Conservation (phyloP, 2,888 invertebrate genomes). For the Phragmatobia fuliginosa region DNA sequence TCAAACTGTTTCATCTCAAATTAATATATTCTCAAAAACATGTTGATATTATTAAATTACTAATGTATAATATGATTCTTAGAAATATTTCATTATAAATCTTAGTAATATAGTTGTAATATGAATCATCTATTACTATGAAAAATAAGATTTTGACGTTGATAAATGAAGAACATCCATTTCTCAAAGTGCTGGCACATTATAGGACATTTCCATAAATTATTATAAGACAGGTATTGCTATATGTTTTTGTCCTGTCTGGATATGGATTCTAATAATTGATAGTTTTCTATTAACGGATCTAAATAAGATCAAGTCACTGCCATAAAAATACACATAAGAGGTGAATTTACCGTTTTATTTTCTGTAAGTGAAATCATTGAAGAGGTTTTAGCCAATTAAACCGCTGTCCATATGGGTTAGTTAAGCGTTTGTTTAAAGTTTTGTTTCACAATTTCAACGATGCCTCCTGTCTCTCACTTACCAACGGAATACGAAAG, state of each 20-base stretch:
- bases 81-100: conserved; percentile 7
- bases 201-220: conserved; percentile 66
- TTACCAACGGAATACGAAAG: no score
- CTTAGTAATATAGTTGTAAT: conserved; percentile 42
- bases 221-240: conserved; percentile 44
- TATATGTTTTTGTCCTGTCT: conserved; percentile 8
- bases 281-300: neutral
- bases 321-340: no score
- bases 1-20: neutral
- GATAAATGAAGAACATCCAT: conserved; percentile 74
- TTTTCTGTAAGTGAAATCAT: neutral
- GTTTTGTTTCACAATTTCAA: no score
- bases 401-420: no score
- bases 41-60: conserved; percentile 28
- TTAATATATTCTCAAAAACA: neutral
- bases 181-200: conserved; percentile 69
- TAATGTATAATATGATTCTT: conserved; percentile 14
- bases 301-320: neutral
- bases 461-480: no score
- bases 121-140: conserved; percentile 53
- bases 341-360: no score
- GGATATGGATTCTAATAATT: neutral
- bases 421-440: no score
- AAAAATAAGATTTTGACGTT: conserved; percentile 66
- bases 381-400: no score